Percentiles rank a stretch among this genome's conserved stretches.
These are phyloP conservation scores for Gymnarchus niloticus DNA, from an alignment of 2,113 vertebrate genomes.

Conservation along the genomic window DNA sequence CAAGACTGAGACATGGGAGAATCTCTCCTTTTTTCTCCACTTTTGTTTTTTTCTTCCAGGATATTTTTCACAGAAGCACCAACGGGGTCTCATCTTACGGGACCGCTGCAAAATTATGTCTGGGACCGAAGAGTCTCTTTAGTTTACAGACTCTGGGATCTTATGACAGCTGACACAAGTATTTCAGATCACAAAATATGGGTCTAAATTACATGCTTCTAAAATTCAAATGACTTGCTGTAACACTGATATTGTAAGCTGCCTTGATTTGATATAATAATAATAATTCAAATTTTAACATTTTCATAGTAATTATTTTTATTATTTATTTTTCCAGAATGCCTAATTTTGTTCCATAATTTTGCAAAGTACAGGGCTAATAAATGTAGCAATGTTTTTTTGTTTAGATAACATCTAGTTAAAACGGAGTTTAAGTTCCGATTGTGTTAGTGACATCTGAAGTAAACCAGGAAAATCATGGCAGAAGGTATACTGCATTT, in stretches of 20 bases:
- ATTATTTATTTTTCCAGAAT: no score
- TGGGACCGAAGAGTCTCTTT: conserved; percentile 4
- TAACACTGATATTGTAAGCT: neutral
- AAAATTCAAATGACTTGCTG: neutral
- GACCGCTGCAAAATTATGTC: conserved; percentile 1
- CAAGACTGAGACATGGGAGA: neutral
- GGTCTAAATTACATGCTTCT: neutral
- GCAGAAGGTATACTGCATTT: neutral
- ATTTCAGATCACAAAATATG: neutral
- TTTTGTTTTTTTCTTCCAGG: neutral
- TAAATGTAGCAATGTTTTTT: neutral
- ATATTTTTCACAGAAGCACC: neutral
- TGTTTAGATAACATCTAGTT: neutral
- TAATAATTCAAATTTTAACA: neutral
- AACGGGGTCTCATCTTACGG: neutral
- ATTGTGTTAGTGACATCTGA: neutral
- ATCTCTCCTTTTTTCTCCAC: neutral
- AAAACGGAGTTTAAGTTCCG: neutral
- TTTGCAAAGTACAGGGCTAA: neutral
- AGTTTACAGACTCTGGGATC: conserved; percentile 14
- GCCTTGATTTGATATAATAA: neutral
- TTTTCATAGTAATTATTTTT: neutral
- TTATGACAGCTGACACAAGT: conserved; percentile 3
- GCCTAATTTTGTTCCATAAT: neutral
- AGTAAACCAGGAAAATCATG: neutral